Conservation (phyloP, 2,797 vertebrate species). For the Alfaro cultratus region DNA sequence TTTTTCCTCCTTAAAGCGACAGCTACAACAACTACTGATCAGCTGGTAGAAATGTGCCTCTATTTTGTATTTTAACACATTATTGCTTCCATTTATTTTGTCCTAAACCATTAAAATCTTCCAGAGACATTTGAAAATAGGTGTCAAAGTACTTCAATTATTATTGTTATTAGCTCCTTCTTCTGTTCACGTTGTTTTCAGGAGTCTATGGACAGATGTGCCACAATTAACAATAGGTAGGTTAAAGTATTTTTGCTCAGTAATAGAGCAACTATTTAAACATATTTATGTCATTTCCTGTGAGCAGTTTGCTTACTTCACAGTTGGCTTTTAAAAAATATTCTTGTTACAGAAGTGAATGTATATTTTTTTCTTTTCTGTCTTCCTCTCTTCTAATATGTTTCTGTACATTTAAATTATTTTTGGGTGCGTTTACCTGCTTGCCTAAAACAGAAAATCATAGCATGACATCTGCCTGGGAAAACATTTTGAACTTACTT, state of each 20-base stretch:
- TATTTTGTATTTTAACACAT: background rate
- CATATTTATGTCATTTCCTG: background rate
- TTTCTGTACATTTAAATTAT: background rate
- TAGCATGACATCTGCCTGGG: background rate
- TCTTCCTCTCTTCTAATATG: background rate
- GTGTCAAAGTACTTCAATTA: background rate
- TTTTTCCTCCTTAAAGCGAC: conserved; percentile 4
- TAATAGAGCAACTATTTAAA: background rate
- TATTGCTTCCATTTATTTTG: background rate
- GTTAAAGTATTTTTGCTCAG: background rate
- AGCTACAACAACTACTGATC: background rate
- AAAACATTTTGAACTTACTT: background rate
- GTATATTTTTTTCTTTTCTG: background rate
- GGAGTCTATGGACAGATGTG: no score
- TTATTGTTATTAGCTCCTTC: background rate
- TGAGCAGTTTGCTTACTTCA: background rate
- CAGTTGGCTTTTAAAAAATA: background rate
- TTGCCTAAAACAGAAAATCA: background rate
- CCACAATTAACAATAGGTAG: no score
- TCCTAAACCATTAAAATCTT: background rate
- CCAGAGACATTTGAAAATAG: background rate
- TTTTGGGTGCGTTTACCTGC: background rate
- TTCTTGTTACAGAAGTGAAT: background rate
- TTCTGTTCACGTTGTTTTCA: background rate
- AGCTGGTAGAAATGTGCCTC: background rate